Evolutionary conservation across 1,140 invertebrate species (phyloP).

Genomic region (Pristionchus pacificus): DNA sequence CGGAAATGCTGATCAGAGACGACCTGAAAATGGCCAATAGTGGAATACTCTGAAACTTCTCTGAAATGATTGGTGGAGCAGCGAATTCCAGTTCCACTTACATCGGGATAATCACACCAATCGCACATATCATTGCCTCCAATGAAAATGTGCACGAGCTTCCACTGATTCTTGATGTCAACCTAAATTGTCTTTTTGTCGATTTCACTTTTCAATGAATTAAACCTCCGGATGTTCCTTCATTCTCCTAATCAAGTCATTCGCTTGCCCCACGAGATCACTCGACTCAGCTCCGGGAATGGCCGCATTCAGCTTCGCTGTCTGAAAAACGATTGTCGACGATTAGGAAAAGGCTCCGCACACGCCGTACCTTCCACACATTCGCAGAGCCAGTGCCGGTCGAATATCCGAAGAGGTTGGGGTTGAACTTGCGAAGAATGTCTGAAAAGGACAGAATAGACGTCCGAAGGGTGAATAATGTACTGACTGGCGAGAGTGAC

Average conservation of each 20-base stretch:
- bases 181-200: too few relatives aligned
- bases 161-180: too few relatives aligned
- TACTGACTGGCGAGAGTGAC: conserved; percentile 69
- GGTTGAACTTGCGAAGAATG: conserved; percentile 57
- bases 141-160: too few relatives aligned
- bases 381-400: conserved; percentile 40
- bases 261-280: conserved; percentile 56
- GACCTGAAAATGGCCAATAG: too few relatives aligned
- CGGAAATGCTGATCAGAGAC: too few relatives aligned
- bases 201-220: too few relatives aligned
- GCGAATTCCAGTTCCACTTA: too few relatives aligned
- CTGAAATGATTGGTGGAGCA: too few relatives aligned
- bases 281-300: conserved; percentile 54
- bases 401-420: conserved; percentile 50
- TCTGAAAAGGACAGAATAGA: conserved; percentile 38
- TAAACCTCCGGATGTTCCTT: conserved; percentile 40
- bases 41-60: too few relatives aligned
- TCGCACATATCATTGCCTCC: conserved; percentile 78
- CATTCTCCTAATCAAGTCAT: conserved; percentile 53
- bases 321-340: not conserved
- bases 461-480: conserved; percentile 58
- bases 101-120: too few relatives aligned
- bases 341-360: too few relatives aligned
- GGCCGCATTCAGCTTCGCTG: conserved; percentile 55
- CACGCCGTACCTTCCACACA: conserved; percentile 33